Base-by-base conservation (phyloP, 2,888 invertebrate genomes). In the Dryobota labecula region DNA sequence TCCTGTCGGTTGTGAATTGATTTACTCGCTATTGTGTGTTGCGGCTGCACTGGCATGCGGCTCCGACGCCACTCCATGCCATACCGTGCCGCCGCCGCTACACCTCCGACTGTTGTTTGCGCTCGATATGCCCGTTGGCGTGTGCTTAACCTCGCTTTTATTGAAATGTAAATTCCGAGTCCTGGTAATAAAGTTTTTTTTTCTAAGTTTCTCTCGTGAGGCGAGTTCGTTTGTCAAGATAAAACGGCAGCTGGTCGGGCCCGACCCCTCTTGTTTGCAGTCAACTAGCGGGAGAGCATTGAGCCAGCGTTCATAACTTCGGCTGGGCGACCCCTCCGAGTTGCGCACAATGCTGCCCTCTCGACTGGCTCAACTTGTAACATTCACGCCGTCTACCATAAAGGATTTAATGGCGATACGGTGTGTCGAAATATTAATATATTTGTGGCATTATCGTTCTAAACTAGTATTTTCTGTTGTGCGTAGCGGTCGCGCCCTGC, bases 391-490 rank as follows among this genome's bases (percentile, higher is more conserved):
- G 76, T 87, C 88, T 85, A 85, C 91, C 88, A 91, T 94, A 93
- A 92, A 92, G 91, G 91, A 92, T 93, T 92, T 95, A 93, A 95
- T 94, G 88, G 91, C 91, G 89, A 92, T 90, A 91, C 92, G 89
- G 90, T 93, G 93, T 94, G 94, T 93, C 91, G 90, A 93, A 94
- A 94, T 92, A 94, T 93, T 92, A 92, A 93, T 92, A 92, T 91
- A 89, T 91, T 90, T 90, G 92, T 89, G 89, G 92, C 86, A 88
- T 90, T 91, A 91, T 90, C 89, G 89, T 88, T 90, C 89, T 90
- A 89, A 89, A 88, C 85, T 84, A 86, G 89, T 87, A 90, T 89
- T 90, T 87, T 92, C 89, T 89, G 90, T 89, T 89, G 88, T 85
- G 83, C 80, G 82, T 86, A 82, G 78, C 84, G 84, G 81, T 83